Evolutionary conservation across 1,140 invertebrate species (phyloP).

Genomic region (Battus philenor): DNA sequence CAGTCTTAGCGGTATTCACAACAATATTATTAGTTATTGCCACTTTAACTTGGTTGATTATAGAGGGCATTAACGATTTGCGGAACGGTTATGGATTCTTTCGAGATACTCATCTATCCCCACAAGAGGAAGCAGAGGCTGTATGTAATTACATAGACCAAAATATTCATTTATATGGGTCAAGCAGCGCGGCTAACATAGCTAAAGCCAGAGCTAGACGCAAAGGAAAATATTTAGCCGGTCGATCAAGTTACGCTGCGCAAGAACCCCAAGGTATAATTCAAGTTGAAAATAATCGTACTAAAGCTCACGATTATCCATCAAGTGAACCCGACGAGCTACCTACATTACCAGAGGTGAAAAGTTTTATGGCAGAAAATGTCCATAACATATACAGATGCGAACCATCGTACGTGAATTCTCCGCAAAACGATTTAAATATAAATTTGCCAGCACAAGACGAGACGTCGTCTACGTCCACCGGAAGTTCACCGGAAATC

Average conservation of each 20-base stretch:
- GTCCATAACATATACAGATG: constrained; percentile 36
- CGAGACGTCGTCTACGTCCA: constrained; percentile 35
- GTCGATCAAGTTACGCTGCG: constrained; percentile 33
- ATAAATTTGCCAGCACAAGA: constrained; percentile 27
- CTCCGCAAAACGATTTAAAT: constrained; percentile 37
- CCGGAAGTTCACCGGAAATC: constrained; percentile 36
- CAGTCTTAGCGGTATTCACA: constrained; percentile 43
- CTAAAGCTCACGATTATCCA: constrained; percentile 19
- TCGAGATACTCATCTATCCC: constrained; percentile 47
- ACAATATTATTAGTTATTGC: constrained; percentile 43
- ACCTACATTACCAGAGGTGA: constrained; percentile 37
- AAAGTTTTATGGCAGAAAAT: constrained; percentile 22
- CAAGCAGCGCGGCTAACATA: constrained; percentile 32
- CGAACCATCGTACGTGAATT: constrained; percentile 47
- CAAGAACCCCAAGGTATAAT: constrained; percentile 47
- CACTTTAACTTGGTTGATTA: constrained; percentile 45
- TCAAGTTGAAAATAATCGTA: constrained; percentile 23
- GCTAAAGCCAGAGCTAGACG: constrained; percentile 43
- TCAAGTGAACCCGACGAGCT: constrained; percentile 32
- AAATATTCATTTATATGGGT: constrained; percentile 37
- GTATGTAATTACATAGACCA: constrained; percentile 47
- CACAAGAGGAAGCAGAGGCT: constrained; percentile 47
- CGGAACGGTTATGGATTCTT: constrained; percentile 60
- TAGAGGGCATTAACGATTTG: constrained; percentile 53
- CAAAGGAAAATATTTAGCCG: constrained; percentile 30